phyloP scores from a whole-genome alignment of 2,113 vertebrate genomes.

The Phalacrocorax aristotelis region DNA sequence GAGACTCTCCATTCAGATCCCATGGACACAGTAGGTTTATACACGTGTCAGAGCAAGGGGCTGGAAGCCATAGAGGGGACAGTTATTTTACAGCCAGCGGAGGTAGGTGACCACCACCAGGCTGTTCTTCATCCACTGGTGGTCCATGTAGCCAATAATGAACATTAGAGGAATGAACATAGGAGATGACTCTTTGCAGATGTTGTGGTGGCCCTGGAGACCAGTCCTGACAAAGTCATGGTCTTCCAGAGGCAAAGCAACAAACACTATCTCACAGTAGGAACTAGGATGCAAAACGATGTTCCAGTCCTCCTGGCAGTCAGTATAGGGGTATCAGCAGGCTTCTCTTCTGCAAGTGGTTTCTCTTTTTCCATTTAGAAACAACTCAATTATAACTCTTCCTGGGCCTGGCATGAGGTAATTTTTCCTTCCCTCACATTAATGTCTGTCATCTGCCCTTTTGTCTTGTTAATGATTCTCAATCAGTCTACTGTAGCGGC shows the following conservation, averaged over 20 bases:
- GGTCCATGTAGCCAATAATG: neutral
- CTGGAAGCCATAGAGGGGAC: neutral
- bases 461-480: neutral
- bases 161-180: neutral
- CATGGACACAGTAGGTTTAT: neutral
- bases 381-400: conserved; percentile 2
- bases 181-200: neutral
- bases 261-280: fast-evolving
- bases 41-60: neutral
- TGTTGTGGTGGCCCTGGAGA: neutral
- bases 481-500: neutral
- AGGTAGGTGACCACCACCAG: neutral
- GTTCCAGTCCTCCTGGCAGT: neutral
- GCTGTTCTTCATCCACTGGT: neutral
- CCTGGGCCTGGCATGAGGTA: neutral
- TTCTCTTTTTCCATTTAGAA: neutral
- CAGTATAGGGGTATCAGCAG: neutral
- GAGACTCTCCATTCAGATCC: neutral
- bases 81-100: neutral
- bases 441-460: conserved; percentile 23
- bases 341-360: neutral
- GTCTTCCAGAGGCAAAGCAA: neutral
- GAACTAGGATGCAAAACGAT: neutral
- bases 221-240: neutral
- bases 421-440: conserved; percentile 15